Evolutionary conservation across 92 coral and sea anemone species (phyloP), one percentile per base, ranked within the genome.

Genomic region (Metridium senile): DNA sequence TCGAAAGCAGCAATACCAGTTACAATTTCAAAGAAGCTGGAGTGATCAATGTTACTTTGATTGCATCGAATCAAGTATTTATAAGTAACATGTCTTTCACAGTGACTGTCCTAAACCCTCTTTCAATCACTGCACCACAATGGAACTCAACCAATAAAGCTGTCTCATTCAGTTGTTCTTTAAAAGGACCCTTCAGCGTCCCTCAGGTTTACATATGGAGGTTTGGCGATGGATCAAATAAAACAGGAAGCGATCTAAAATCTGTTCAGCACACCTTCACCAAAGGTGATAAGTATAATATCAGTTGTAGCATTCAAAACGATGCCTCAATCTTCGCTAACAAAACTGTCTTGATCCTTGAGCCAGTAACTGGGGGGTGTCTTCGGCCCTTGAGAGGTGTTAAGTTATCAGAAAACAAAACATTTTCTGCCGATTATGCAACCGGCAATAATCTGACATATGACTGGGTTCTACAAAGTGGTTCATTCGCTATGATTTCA

Each of bases 371-470:
- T 9, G 92, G 92, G 16, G 64, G 80, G 7, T 57, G 78, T 7
- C 74, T 95, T 25, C 68, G 74, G 53, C 79, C 85, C 46, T 62
- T 95, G 30, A 85, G 86, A 2, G 97, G 93, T 10, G 83, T 85
- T 16, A 93, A 81, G 62, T 68, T 95, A 21, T 70, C 52, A 61
- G 88, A 93, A 30, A 82, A 51, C 43, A 79, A 89, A 46, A 79
- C 86, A 9, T 90, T 92, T 30, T 39, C 22, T 39, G 93, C 91
- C 16, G 34, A 74, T 34, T 74, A 86, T 20, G 35, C 57, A 0
- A 81, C 91, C 21, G 99, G 99, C 11, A 95, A 92, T 33, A 92
- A 95, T 67, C 74, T 95, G 53, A 84, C 97, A 0, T 92, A 78
- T 71, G 83, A 71, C 33, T 95, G 97, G 97, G 70, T 52, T 29